Evolutionary conservation across 2,113 vertebrate species (phyloP).

Genomic region (Dicrurus megarhynchus): DNA sequence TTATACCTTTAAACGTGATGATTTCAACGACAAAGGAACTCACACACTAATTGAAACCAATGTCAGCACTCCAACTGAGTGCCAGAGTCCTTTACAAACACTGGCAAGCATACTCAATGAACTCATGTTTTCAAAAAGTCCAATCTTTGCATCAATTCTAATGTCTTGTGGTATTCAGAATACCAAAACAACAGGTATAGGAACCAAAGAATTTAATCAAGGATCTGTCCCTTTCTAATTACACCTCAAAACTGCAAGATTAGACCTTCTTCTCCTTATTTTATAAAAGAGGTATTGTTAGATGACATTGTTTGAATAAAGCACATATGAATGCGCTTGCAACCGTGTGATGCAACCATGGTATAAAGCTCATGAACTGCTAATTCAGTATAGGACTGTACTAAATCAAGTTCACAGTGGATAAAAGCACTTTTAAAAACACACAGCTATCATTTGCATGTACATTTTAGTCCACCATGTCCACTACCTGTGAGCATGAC

Average conservation of each 20-base stretch:
- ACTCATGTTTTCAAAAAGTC: neutral
- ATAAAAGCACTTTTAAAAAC: neutral
- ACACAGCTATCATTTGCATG: neutral
- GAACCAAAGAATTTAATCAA: neutral
- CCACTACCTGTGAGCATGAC: neutral
- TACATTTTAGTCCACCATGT: neutral
- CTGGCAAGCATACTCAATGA: neutral
- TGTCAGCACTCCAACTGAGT: slow-evolving; percentile 37
- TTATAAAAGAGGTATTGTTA: neutral
- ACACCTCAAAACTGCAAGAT: neutral
- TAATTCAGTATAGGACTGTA: neutral
- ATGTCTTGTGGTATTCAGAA: neutral
- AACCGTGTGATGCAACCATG: neutral
- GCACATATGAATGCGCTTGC: neutral
- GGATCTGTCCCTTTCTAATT: neutral
- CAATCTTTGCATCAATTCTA: neutral
- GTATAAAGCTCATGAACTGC: neutral
- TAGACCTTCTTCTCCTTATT: neutral
- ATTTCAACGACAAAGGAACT: slow-evolving; percentile 11
- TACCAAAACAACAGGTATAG: neutral
- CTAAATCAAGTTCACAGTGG: neutral
- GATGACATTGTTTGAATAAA: neutral
- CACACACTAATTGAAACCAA: slow-evolving; percentile 38
- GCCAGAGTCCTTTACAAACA: slow-evolving; percentile 41
- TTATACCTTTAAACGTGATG: slow-evolving; percentile 35